Conservation (phyloP, 1,140 invertebrate genomes). For the Solenopsis fugax region DNA sequence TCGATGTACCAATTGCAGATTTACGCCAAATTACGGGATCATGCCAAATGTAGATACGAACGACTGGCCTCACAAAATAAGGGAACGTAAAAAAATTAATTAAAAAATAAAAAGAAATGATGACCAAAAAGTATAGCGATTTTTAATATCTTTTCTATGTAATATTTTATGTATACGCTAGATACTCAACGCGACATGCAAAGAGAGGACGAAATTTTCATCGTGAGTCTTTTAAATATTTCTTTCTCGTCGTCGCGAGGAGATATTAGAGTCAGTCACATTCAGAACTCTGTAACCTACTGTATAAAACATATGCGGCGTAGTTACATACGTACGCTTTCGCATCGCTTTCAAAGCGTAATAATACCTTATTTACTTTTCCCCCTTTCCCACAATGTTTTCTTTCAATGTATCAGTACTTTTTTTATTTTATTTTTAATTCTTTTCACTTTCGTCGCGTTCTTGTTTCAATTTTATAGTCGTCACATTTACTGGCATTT, state of each 20-base stretch:
- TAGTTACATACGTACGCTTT: neutral
- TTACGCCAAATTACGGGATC: neutral
- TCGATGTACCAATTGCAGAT: neutral
- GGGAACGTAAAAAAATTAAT: neutral
- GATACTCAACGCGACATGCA: neutral
- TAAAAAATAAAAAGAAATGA: neutral
- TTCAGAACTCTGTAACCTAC: conserved; percentile 23
- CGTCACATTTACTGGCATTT: neutral
- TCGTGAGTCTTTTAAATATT: conserved; percentile 28
- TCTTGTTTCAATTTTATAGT: neutral
- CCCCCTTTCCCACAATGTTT: neutral
- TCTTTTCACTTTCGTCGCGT: neutral
- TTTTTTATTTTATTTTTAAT: conserved; percentile 7
- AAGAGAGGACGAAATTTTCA: neutral
- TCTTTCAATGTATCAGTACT: neutral
- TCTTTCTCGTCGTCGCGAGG: neutral
- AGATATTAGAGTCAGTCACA: conserved; percentile 19
- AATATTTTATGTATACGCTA: conserved; percentile 26
- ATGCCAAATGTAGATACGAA: neutral
- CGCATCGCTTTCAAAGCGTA: neutral
- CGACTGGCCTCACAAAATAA: neutral
- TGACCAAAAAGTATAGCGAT: neutral
- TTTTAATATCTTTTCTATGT: conserved; percentile 16
- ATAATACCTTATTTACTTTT: neutral
- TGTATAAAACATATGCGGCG: conserved; percentile 2